Conservation (phyloP, 2,888 invertebrate genomes). For the Trisateles emortualis region DNA sequence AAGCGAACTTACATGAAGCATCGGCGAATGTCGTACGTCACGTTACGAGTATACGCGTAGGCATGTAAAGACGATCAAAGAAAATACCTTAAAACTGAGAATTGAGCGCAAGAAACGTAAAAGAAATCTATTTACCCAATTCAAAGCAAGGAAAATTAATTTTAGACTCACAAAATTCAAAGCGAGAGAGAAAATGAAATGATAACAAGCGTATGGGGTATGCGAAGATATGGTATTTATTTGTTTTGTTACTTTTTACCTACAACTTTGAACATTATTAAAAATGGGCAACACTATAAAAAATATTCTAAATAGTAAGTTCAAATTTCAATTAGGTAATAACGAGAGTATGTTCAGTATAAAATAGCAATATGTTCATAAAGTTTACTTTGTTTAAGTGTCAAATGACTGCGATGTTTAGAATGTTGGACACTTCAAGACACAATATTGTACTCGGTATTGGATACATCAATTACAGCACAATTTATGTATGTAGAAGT, state of each 20-base stretch:
- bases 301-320: background rate
- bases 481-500: no score
- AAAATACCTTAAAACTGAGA: slow-evolving; percentile 78
- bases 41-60: slow-evolving; percentile 65
- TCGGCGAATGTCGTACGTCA: slow-evolving; percentile 76
- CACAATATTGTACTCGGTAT: no score
- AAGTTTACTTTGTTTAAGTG: no score
- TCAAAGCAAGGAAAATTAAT: slow-evolving; percentile 68
- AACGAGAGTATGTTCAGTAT: no score
- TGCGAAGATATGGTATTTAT: slow-evolving; percentile 40
- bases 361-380: no score
- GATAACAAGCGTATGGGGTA: slow-evolving; percentile 66
- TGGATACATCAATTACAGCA: no score
- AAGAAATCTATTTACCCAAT: slow-evolving; percentile 67
- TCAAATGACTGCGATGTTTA: no score
- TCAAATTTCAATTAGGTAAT: no score
- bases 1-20: slow-evolving; percentile 84
- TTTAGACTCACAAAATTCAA: slow-evolving; percentile 59
- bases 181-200: slow-evolving; percentile 62
- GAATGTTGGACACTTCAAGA: no score
- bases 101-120: slow-evolving; percentile 68
- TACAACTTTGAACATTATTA: background rate
- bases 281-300: background rate
- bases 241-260: background rate
- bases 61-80: slow-evolving; percentile 82